phyloP scores from a whole-genome alignment of 2,113 vertebrate genomes.

The Barbus barbus region DNA sequence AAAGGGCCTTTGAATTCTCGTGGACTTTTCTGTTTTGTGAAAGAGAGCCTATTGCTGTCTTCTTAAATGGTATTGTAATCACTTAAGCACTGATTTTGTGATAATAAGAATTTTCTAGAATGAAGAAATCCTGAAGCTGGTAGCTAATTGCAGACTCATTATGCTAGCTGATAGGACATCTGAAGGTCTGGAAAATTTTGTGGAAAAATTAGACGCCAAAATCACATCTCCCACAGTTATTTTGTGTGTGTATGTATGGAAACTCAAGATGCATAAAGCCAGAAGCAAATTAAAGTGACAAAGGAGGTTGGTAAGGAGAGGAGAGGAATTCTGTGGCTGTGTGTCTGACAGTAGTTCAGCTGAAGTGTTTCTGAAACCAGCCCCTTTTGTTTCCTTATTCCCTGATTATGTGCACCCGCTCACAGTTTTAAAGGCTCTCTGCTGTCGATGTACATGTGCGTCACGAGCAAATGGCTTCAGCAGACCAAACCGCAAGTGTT shows the following conservation, averaged over 20 bases:
- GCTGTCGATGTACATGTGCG: constrained; percentile 62
- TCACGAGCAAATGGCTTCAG: constrained; percentile 74
- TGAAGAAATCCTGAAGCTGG: constrained; percentile 17
- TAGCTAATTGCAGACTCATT: constrained; percentile 28
- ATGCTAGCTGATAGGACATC: constrained; percentile 61
- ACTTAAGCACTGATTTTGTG: background rate
- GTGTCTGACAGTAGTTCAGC: constrained; percentile 71
- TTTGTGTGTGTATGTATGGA: constrained; percentile 61
- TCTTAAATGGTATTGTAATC: background rate
- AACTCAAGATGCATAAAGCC: constrained; percentile 65
- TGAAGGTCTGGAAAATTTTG: constrained; percentile 65
- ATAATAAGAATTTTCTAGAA: constrained; percentile 5
- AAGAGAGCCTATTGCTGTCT: constrained; percentile 4
- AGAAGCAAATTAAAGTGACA: constrained; percentile 76
- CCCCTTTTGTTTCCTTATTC: constrained; percentile 73
- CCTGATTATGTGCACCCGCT: constrained; percentile 69
- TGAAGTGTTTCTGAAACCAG: constrained; percentile 63
- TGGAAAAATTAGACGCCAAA: constrained; percentile 70
- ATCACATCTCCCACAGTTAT: constrained; percentile 69
- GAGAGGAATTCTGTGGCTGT: constrained; percentile 65
- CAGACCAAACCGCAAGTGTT: constrained; percentile 69
- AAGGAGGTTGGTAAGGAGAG: constrained; percentile 62
- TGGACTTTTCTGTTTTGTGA: constrained; percentile 23
- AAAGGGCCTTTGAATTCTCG: constrained; percentile 14
- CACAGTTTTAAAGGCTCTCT: constrained; percentile 65